Percentiles rank a stretch among this genome's conserved stretches.
These are phyloP conservation scores for Amiota communis DNA, from an alignment of 2,888 invertebrate genomes.

Conservation along the genomic window DNA sequence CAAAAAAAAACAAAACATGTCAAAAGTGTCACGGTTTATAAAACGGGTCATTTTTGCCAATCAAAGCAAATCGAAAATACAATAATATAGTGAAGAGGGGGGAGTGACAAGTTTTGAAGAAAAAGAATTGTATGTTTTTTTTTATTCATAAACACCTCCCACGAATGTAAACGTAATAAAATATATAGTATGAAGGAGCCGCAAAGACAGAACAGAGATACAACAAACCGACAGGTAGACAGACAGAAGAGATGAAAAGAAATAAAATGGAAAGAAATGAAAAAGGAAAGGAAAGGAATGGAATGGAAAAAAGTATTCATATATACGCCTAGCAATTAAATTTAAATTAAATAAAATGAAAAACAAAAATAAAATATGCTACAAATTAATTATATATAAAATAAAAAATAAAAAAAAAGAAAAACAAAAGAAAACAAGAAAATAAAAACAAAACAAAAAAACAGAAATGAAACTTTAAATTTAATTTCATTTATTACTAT, in stretches of 20 bases:
- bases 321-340: slow-evolving; percentile 27
- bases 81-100: not conserved
- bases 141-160: slow-evolving; percentile 27
- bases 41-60: no score
- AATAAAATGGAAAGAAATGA: not conserved
- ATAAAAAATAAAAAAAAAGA: not conserved
- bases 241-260: not conserved
- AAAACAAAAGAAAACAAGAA: no score
- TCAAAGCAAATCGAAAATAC: no score
- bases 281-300: not conserved
- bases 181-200: slow-evolving; percentile 20
- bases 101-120: slow-evolving; percentile 37
- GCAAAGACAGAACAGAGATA: slow-evolving; percentile 33
- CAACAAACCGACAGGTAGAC: slow-evolving; percentile 44
- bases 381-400: not conserved
- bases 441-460: not conserved
- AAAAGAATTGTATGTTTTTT: not conserved
- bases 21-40: no score
- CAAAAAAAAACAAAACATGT: no score
- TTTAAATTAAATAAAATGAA: slow-evolving; percentile 16
- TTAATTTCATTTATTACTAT: slow-evolving; percentile 22
- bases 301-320: slow-evolving; percentile 20
- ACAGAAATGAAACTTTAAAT: not conserved
- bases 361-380: not conserved
- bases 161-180: slow-evolving; percentile 43